phyloP scores from a whole-genome alignment of 2,888 invertebrate genomes.

The Eulithis testata region DNA sequence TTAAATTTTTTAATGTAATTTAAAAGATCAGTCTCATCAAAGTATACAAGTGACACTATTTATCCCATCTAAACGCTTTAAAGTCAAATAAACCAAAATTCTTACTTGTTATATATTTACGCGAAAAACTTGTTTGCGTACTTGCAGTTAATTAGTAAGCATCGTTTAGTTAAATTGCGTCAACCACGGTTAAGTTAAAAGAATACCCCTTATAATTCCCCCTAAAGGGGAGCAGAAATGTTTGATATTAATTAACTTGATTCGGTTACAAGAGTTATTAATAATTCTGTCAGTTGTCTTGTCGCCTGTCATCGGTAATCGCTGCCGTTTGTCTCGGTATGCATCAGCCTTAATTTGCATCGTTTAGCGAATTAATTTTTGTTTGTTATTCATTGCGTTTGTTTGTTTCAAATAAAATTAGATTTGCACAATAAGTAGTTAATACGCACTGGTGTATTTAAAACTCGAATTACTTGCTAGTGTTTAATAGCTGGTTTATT shows the following conservation, averaged over 20 bases:
- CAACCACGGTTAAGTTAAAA: constrained; percentile 54
- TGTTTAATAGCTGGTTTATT: no score
- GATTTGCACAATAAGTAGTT: constrained; percentile 11
- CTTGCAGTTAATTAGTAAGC: constrained; percentile 49
- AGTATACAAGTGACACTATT: constrained; percentile 13
- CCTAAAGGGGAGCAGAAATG: constrained; percentile 50
- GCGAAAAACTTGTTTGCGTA: constrained; percentile 27
- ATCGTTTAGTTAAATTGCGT: constrained; percentile 53
- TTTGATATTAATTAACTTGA: constrained; percentile 78
- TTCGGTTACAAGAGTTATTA: constrained; percentile 59
- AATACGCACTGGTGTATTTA: background rate
- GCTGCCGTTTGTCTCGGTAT: constrained; percentile 60
- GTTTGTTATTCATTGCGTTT: constrained; percentile 31
- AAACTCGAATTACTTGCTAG: no score
- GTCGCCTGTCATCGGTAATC: constrained; percentile 72
- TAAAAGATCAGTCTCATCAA: background rate
- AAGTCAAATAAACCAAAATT: constrained; percentile 29
- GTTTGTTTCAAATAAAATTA: constrained; percentile 10
- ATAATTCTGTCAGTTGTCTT: constrained; percentile 65
- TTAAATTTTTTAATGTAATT: background rate
- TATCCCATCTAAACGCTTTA: constrained; percentile 19
- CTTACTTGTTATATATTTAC: constrained; percentile 20
- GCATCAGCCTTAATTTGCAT: constrained; percentile 35
- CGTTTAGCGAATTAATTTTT: constrained; percentile 45
- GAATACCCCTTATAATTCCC: constrained; percentile 45